Conservation (phyloP, 53 echinoderm and acorn worm genomes). For the Antedon mediterranea region DNA sequence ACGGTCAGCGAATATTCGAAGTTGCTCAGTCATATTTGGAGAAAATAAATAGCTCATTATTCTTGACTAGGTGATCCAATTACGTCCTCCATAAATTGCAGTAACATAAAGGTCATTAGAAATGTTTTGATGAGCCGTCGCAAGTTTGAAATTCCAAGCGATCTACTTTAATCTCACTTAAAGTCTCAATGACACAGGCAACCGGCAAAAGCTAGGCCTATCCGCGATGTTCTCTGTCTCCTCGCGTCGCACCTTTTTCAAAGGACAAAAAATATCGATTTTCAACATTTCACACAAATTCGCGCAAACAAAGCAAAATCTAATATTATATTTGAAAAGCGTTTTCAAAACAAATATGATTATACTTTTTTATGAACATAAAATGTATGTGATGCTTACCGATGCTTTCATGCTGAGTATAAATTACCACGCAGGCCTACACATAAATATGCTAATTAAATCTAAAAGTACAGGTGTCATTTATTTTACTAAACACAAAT, state of each 20-base stretch:
- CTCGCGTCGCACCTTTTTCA: background rate
- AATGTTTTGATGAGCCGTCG: constrained; percentile 1
- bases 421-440: too few relatives aligned
- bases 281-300: background rate
- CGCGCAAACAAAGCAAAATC: background rate
- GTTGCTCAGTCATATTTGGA: background rate
- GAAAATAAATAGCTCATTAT: background rate
- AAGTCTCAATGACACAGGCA: background rate
- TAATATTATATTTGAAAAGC: background rate
- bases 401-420: too few relatives aligned
- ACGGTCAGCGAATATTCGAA: background rate
- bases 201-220: background rate
- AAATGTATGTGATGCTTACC: too few relatives aligned
- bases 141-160: constrained; percentile 29
- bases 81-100: background rate
- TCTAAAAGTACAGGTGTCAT: too few relatives aligned
- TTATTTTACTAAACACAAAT: too few relatives aligned
- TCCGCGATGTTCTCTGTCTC: background rate
- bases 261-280: constrained; percentile 1
- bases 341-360: background rate
- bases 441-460: too few relatives aligned
- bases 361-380: too few relatives aligned
- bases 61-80: background rate
- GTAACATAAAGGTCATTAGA: background rate
- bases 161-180: background rate